These are phyloP conservation scores for Sialia sialis DNA, from an alignment of 2,113 vertebrate genomes.

Conservation along the genomic window DNA sequence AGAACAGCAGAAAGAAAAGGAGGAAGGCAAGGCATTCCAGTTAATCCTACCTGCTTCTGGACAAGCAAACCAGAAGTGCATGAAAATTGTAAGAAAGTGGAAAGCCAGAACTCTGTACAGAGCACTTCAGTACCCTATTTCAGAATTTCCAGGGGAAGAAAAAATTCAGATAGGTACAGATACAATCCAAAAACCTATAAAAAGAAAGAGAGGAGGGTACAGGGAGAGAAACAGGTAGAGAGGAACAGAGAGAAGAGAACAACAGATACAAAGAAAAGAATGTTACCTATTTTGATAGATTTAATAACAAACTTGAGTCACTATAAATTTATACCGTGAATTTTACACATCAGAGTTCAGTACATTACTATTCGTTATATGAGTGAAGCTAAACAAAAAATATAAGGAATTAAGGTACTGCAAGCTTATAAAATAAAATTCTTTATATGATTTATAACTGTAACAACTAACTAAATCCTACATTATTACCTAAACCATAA, in stretches of 20 bases:
- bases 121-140: slow-evolving; percentile 24
- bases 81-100: slow-evolving; percentile 5
- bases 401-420: not conserved
- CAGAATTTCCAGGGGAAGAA: slow-evolving; percentile 28
- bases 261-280: not conserved
- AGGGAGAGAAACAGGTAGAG: not conserved
- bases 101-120: slow-evolving; percentile 34
- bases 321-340: not conserved
- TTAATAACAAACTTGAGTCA: not conserved
- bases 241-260: not conserved
- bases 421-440: not conserved
- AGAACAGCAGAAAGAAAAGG: not conserved
- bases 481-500: not conserved
- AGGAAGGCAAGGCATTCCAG: not conserved
- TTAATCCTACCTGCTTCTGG: slow-evolving; percentile 62
- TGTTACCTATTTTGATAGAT: not conserved
- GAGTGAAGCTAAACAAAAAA: not conserved
- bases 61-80: slow-evolving; percentile 20
- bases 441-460: not conserved
- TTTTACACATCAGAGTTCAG: not conserved
- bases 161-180: slow-evolving; percentile 31
- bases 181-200: slow-evolving; percentile 45
- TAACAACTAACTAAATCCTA: not conserved
- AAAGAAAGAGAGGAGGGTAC: not conserved
- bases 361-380: not conserved